Base-by-base conservation (phyloP, 30 jellyfish, hydroid and myxozoan genomes). In the Mastigias papua region DNA sequence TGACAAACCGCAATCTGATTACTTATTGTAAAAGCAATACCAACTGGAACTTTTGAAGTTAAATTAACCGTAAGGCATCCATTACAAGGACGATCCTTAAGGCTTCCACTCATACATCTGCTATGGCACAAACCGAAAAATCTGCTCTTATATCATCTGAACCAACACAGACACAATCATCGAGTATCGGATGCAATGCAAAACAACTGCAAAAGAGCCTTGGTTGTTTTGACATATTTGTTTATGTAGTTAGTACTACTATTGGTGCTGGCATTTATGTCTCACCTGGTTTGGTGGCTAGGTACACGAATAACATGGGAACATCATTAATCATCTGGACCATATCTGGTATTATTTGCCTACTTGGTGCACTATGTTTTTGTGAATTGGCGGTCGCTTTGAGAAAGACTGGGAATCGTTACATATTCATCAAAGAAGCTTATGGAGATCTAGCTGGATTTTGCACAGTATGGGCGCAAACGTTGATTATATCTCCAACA, bases 241-340 rank as follows among this genome's bases (percentile, higher is more conserved):
- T 78, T 5, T 58, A 63, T 34, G 48, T 81, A 15, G 86, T 89
- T 74, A 90, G 97, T 20, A 51, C 26, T 34, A 32, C 80, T 5
- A n/a, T 89, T 34, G 97, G 97, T 7, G 60, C 96, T 61, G 97
- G 97, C 0, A 74, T 89, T 2, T 89, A 80, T 35, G 75, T 89
- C 15, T 89, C 97, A 16, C 97, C 97, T 1, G 67, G 90, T 19
- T 28, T 89, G 9, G 97, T 79, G 23, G 78, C 78, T 21, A 51
- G 51, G 62, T 58, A 82, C 31, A 69, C 81, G 48, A 69, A 60
- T 29, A 69, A 69, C 32, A 31, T 69, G 62, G 94, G 97, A 17
- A 22, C 83, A 78, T 61, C 78, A 16, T 21, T 90, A 26, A 22
- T 80, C 1, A 30, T 90, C 10, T 90, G 97, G 97, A 49, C 57